Base-by-base conservation (phyloP, 2,113 vertebrate genomes). In the Neodon shergylaensis region DNA sequence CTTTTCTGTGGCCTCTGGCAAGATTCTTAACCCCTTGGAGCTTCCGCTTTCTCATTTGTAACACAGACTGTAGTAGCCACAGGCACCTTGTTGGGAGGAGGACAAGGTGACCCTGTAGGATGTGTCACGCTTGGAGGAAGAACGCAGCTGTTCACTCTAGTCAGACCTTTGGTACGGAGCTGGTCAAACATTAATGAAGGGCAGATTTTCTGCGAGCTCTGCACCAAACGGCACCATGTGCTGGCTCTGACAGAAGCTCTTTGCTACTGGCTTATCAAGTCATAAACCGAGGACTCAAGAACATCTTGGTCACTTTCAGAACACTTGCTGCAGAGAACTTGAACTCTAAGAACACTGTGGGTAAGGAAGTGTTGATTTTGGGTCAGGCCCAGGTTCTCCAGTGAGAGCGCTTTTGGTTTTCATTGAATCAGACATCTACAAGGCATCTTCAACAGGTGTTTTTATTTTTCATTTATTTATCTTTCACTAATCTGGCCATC, bases 151-250 rank as follows among this genome's bases (percentile, higher is more conserved):
- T 84, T 87, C 44, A 3, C 77, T 93, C 79, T 61, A 65, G 84
- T 63, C 87, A 93, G 84, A 97, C 93, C 95, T 96, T 98, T 92
- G 95, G 65, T 28, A 68, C 36, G 0, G 2, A 94, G 73, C 52
- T 76, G 44, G 93, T 96, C n/a, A 96, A 97, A 96, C 93, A 95
- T 96, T 97, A 96, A 97, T 66, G 44, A 83, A 84, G 61, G 31
- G 33, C 22, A 86, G 78, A 19, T 68, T 65, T 78, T 76, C 70
- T 10, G 7, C 42, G 21, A 21, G 74, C 26, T 52, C 44, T 49
- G 21, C 13, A 52, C 61, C 65, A 28, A 89, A 94, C 26, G 63
- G 36, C 24, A 42, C 33, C 16, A 19, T 8, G 5, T 13, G 10
- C 86, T 78, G 39, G 26, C 66, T 54, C 47, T 47, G 49, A 3